Conservation (phyloP, 2,888 invertebrate genomes). For the Drosophila yooni region DNA sequence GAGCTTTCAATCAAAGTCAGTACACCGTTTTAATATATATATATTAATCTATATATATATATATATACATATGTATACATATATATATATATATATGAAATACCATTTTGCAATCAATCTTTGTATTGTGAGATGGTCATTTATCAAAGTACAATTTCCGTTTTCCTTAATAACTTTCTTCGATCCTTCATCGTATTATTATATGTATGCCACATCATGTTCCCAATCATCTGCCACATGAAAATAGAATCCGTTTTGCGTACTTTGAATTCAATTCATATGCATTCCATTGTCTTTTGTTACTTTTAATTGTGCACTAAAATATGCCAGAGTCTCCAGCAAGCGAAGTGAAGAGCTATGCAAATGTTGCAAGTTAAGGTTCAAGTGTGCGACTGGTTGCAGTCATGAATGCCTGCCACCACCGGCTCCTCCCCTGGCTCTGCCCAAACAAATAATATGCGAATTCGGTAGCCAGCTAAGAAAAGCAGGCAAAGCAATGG, state of each 20-base stretch:
- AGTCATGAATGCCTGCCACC: constrained; percentile 23
- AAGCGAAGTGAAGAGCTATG: constrained; percentile 62
- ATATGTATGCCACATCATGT: not conserved
- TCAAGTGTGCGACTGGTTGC: constrained; percentile 55
- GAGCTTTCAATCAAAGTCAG: not conserved
- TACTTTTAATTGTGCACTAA: constrained; percentile 65
- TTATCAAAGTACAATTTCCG: not conserved
- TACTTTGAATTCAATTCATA: constrained; percentile 5
- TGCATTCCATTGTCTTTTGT: constrained; percentile 42
- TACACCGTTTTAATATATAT: not conserved
- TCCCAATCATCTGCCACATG: not conserved
- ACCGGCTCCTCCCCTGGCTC: not conserved
- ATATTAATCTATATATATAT: not conserved
- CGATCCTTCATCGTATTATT: not conserved
- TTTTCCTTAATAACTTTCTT: not conserved
- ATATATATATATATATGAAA: not conserved
- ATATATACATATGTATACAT: no score
- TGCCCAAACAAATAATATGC: constrained; percentile 32
- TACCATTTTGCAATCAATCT: not conserved
- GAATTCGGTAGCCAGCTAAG: constrained; percentile 37
- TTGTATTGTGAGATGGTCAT: not conserved
- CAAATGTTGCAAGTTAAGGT: constrained; percentile 60
- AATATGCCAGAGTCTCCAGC: constrained; percentile 39
- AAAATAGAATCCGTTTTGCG: not conserved
- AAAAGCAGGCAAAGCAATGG: not conserved